Conservation (phyloP, 2,888 invertebrate species). For the Zootermopsis nevadensis region DNA sequence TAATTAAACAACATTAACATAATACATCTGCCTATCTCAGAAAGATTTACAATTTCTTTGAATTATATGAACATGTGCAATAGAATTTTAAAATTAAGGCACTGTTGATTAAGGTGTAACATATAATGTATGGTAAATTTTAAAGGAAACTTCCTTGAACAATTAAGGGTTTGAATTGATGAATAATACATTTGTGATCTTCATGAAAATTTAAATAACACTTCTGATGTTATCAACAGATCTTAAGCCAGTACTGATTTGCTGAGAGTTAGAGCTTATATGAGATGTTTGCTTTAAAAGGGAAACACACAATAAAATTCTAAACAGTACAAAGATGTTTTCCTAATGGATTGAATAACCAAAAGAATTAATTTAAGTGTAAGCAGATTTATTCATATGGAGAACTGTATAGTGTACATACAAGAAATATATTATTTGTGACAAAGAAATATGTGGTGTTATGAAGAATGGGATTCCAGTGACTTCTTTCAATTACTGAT, state of each 20-base stretch:
- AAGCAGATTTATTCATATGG: not conserved
- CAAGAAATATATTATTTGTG: not conserved
- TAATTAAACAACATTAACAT: not conserved
- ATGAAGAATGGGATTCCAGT: not conserved
- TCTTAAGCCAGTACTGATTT: not conserved
- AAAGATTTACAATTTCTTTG: not conserved
- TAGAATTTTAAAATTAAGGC: not conserved
- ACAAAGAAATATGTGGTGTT: not conserved
- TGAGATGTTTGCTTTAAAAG: not conserved
- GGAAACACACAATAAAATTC: not conserved
- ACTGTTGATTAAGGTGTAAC: slow-evolving; percentile 1
- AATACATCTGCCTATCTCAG: not conserved
- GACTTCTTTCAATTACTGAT: slow-evolving; percentile 10
- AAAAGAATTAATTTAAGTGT: not conserved
- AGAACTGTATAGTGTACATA: slow-evolving; percentile 5
- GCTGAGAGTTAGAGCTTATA: not conserved
- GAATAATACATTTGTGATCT: not conserved
- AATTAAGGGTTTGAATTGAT: not conserved
- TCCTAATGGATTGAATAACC: not conserved
- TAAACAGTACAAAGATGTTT: slow-evolving; percentile 2
- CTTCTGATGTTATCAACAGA: not conserved
- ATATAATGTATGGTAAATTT: not conserved
- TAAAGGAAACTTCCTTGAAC: not conserved
- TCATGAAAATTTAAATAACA: not conserved
- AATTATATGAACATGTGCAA: too few species aligned